These are phyloP conservation scores for Helicolenus hilgendorfi DNA, from an alignment of 2,797 vertebrate species.

Conservation along the genomic window DNA sequence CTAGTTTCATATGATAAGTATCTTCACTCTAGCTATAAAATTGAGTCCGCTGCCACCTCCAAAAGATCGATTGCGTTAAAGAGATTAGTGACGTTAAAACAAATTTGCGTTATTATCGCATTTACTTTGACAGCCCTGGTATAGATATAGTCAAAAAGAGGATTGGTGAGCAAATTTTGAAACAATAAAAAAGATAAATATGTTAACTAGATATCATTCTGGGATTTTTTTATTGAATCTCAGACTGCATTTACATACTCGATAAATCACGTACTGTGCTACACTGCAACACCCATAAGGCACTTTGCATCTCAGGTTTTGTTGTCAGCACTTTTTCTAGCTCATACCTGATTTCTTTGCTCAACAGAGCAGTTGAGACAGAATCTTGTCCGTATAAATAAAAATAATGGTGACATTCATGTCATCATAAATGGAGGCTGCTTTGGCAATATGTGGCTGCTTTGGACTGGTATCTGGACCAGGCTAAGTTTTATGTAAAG, in stretches of 20 bases:
- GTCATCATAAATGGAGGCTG: not conserved
- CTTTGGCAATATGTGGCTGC: not conserved
- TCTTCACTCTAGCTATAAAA: too few relatives aligned
- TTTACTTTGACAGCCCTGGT: not conserved
- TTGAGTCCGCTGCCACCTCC: too few relatives aligned
- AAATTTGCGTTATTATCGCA: too few relatives aligned
- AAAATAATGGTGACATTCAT: not conserved
- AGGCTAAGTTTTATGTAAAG: not conserved
- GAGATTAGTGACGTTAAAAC: too few relatives aligned
- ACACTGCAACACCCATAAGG: not conserved
- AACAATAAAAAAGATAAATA: not conserved
- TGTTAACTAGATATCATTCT: not conserved
- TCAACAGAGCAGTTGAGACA: not conserved
- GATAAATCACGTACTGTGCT: not conserved
- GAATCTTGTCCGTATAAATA: not conserved
- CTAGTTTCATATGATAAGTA: too few relatives aligned
- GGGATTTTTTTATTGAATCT: conserved; percentile 14
- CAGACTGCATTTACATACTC: conserved; percentile 26
- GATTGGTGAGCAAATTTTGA: not conserved
- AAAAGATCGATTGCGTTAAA: too few relatives aligned
- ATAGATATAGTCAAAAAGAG: too few relatives aligned
- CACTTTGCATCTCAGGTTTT: conserved; percentile 14
- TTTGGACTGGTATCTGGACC: not conserved
- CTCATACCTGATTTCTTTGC: not conserved
- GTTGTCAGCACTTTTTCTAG: not conserved